Evolutionary conservation across 2,797 vertebrate genomes (phyloP), one percentile per base, ranked within the genome.

Genomic region (Spondyliosoma cantharus): DNA sequence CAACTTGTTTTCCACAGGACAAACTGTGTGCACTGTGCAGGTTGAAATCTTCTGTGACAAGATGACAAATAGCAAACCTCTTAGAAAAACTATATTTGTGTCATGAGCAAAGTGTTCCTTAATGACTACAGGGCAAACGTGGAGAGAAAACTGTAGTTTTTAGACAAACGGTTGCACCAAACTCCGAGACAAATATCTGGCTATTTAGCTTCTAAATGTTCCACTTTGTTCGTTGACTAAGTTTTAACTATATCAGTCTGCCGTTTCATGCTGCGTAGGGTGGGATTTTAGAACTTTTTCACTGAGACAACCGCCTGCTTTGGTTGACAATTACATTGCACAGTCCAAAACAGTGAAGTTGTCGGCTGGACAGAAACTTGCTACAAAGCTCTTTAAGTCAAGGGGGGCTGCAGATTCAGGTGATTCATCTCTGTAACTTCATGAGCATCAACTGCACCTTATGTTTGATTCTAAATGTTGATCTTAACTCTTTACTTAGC

Each of bases 1-100:
- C 62, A 66, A 43, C 56, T 63, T 71, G 27, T 76, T 65, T 56
- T 65, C 74, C 66, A 71, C 68, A 65, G 22, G 17, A 54, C 52
- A 79, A 76, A 78, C 0, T 57, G 17, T 59, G 42, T 8, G 7
- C 4, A 16, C 15, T 58, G 29, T 62, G 45, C 25, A 45, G 42
- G 45, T 16, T 71, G 22, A 43, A 57, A 68, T 13, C 19, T 57
- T 32, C 45, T 45, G 56, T 57, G 50, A 65, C 22, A 52, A 19
- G 49, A 17, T 46, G 54, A 69, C 48, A 17, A 67, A 59, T 22
- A 13, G 15, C 42, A 54, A 13, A 37, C 3, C 9, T 27, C 19
- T 53, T 7, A 56, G 17, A 15, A 48, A 53, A 25, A 12, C 29
- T 37, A 27, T 29, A 27, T 49, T 42, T 56, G 50, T 50, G 22